phyloP scores from a whole-genome alignment of 2,888 invertebrate genomes.

The Orgyia antiqua region DNA sequence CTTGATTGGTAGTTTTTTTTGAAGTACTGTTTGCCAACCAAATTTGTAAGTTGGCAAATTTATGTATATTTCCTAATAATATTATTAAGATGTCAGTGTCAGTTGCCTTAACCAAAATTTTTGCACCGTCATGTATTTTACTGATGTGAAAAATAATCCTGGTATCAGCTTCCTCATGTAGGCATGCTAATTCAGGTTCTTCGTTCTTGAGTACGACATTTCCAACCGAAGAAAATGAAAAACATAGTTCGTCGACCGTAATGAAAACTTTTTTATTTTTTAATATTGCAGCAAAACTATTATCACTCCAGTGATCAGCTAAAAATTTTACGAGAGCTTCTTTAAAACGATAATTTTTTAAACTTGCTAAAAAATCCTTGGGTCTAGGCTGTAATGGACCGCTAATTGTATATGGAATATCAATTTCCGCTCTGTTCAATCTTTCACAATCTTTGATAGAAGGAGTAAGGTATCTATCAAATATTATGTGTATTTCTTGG shows the following conservation, averaged over 20 bases:
- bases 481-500: slow-evolving; percentile 15
- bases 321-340: slow-evolving; percentile 31
- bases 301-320: slow-evolving; percentile 26
- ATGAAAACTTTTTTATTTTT: slow-evolving; percentile 12
- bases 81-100: no score
- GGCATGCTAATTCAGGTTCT: slow-evolving; percentile 1
- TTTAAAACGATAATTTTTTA: slow-evolving; percentile 34
- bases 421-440: slow-evolving; percentile 7
- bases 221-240: slow-evolving; percentile 1
- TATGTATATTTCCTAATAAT: no score
- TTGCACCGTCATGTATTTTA: no score
- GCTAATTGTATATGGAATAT: slow-evolving; percentile 14
- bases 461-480: slow-evolving; percentile 25
- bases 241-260: slow-evolving; percentile 6
- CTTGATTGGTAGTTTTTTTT: no score
- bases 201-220: slow-evolving; percentile 4
- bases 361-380: slow-evolving; percentile 25
- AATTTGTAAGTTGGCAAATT: no score
- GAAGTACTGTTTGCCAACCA: no score
- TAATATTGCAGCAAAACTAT: slow-evolving; percentile 21
- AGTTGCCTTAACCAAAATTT: no score
- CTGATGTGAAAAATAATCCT: no score
- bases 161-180: slow-evolving; percentile 2
- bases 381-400: slow-evolving; percentile 26
- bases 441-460: slow-evolving; percentile 38